phyloP scores from a whole-genome alignment of 2,797 vertebrate genomes.

The Sebastiscus albofasciatus region DNA sequence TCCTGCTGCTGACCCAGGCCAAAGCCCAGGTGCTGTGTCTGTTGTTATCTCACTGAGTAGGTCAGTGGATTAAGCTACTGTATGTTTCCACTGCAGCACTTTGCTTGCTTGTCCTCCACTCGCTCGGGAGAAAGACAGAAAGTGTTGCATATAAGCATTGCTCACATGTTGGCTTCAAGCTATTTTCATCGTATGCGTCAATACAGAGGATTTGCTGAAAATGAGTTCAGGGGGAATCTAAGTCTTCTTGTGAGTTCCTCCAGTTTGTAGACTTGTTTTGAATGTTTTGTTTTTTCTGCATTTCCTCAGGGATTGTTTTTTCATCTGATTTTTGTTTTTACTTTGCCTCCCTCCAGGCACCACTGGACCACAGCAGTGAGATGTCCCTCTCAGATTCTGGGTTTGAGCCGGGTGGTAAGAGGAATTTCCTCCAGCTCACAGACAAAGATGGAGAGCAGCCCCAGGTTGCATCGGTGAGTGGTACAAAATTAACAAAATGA shows the following conservation, averaged over 20 bases:
- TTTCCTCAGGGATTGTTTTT: neutral
- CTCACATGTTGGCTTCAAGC: slow-evolving; percentile 49
- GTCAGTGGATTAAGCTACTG: slow-evolving; percentile 82
- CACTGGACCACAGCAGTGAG: slow-evolving; percentile 91
- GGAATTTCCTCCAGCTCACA: slow-evolving; percentile 94
- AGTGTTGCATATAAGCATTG: slow-evolving; percentile 2
- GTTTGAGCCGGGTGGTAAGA: slow-evolving; percentile 96
- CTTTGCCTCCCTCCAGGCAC: slow-evolving; percentile 72
- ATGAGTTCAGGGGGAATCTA: slow-evolving; percentile 44
- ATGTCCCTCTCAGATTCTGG: slow-evolving; percentile 91
- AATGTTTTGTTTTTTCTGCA: neutral
- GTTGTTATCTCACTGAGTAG: slow-evolving; percentile 84
- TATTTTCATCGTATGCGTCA: slow-evolving; percentile 27
- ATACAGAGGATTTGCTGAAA: slow-evolving; percentile 31
- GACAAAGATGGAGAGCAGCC: slow-evolving; percentile 98
- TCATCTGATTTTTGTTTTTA: neutral
- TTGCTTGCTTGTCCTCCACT: slow-evolving; percentile 48
- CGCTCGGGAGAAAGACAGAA: slow-evolving; percentile 24
- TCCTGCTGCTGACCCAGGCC: slow-evolving; percentile 79
- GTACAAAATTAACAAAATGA: neutral
- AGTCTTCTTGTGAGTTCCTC: slow-evolving; percentile 42
- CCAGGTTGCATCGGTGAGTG: slow-evolving; percentile 88
- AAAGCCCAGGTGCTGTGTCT: slow-evolving; percentile 77
- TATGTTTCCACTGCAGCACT: slow-evolving; percentile 71
- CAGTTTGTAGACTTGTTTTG: neutral